A percentile compares a stretch with the other conserved stretches of the same genome.
phyloP scores from a whole-genome alignment of 2,113 vertebrate genomes.

The Callocephalon fimbriatum region DNA sequence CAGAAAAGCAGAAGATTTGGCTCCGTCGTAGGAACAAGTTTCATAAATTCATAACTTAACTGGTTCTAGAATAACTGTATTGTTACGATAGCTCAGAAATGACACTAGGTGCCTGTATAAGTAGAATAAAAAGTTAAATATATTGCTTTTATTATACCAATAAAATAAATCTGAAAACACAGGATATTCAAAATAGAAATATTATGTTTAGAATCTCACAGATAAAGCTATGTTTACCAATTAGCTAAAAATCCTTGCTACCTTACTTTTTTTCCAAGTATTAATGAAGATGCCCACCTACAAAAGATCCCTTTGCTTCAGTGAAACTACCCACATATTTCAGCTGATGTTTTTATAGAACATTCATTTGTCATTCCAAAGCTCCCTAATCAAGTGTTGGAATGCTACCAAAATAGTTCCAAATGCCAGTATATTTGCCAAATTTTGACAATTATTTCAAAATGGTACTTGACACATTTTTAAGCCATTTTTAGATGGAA shows the following conservation, averaged over 20 bases:
- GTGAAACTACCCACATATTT: background rate
- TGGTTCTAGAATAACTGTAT: background rate
- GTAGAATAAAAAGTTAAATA: background rate
- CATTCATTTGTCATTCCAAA: background rate
- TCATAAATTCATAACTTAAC: background rate
- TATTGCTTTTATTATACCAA: background rate
- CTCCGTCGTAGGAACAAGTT: background rate
- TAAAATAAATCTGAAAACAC: background rate
- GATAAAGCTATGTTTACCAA: background rate
- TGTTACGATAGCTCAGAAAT: background rate
- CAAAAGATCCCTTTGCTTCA: background rate
- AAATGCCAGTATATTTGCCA: background rate
- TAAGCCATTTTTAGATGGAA: background rate
- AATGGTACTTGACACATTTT: background rate
- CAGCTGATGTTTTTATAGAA: background rate
- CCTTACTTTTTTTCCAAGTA: background rate
- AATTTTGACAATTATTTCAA: constrained; percentile 3
- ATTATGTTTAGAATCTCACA: background rate
- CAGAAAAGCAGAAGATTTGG: background rate
- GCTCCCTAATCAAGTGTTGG: background rate
- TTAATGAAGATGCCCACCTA: background rate
- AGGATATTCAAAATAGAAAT: background rate
- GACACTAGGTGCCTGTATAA: background rate
- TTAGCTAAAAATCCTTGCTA: background rate
- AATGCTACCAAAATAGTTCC: background rate